A percentile compares a stretch with the other conserved stretches of the same genome.
Conservation (phyloP, 2,113 vertebrate genomes). For the Cricetomys ansorgei region DNA sequence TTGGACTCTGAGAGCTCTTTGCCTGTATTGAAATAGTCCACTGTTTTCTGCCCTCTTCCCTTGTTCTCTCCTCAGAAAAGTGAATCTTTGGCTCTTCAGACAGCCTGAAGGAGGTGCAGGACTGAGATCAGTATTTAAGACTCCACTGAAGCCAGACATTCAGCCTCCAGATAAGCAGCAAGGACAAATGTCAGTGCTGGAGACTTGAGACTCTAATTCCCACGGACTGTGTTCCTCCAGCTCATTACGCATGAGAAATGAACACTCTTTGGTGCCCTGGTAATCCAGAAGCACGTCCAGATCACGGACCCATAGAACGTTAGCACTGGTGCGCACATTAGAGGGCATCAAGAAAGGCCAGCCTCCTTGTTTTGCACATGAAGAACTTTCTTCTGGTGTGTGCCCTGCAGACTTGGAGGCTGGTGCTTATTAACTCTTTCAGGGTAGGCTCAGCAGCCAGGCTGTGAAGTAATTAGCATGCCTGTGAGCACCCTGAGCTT, state of each 20-base stretch:
- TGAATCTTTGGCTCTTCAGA: background rate
- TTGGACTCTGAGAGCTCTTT: conserved; percentile 7
- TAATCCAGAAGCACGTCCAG: conserved; percentile 14
- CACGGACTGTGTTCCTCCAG: conserved; percentile 57
- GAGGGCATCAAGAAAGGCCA: background rate
- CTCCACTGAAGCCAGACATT: conserved; percentile 67
- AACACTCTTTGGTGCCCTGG: background rate
- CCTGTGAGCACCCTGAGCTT: background rate
- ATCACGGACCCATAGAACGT: conserved; percentile 17
- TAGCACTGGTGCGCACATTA: background rate
- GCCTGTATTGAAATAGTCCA: conserved; percentile 28
- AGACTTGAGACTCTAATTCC: conserved; percentile 71
- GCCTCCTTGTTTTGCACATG: background rate
- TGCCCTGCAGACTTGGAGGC: background rate
- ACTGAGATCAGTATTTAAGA: conserved; percentile 69
- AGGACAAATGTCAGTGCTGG: conserved; percentile 21
- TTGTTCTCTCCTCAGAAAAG: conserved; percentile 49
- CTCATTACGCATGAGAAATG: background rate
- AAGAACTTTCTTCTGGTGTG: background rate
- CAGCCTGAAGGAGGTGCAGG: conserved; percentile 48
- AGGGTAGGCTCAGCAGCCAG: too few relatives aligned
- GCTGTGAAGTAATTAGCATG: background rate
- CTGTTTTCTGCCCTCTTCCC: background rate
- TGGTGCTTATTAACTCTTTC: background rate
- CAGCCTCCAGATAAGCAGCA: conserved; percentile 22